Percentiles rank a stretch among this genome's conserved stretches.
phyloP scores from a whole-genome alignment of 64 coral and sea anemone genomes.

The Cladopsammia gracilis region DNA sequence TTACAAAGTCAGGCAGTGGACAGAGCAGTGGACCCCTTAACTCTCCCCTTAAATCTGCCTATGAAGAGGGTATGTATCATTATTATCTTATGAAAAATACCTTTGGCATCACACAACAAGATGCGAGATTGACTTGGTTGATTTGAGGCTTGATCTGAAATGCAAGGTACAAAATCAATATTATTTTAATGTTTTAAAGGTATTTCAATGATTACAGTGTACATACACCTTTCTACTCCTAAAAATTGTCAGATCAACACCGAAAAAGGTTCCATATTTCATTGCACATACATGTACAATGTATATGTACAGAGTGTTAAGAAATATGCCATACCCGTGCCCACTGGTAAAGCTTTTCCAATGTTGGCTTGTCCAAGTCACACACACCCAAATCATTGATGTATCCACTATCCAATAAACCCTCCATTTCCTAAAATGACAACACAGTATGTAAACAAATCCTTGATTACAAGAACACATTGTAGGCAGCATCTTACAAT shows the following conservation, averaged over 20 bases:
- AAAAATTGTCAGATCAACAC: no score
- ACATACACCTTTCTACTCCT: not conserved
- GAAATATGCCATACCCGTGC: slow-evolving; percentile 64
- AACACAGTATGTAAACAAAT: not conserved
- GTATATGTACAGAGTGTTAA: no score
- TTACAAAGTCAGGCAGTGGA: no score
- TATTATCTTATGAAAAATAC: slow-evolving; percentile 6
- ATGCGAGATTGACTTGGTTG: slow-evolving; percentile 90
- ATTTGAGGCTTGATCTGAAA: slow-evolving; percentile 89
- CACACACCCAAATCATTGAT: slow-evolving; percentile 81
- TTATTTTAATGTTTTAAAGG: not conserved
- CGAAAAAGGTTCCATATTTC: no score
- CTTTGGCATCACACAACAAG: slow-evolving; percentile 97
- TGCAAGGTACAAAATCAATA: not conserved
- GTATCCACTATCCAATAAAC: slow-evolving; percentile 82
- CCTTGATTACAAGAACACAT: not conserved
- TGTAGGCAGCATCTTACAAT: no score
- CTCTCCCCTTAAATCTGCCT: no score
- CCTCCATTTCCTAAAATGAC: slow-evolving; percentile 80
- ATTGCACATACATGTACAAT: no score
- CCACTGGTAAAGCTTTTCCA: slow-evolving; percentile 87
- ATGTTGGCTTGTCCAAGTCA: slow-evolving; percentile 84
- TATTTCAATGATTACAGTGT: not conserved
- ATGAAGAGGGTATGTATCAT: no score
- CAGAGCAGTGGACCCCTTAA: no score